phyloP scores from a whole-genome alignment of 2,797 vertebrate species.

The Sebastes diploproa region DNA sequence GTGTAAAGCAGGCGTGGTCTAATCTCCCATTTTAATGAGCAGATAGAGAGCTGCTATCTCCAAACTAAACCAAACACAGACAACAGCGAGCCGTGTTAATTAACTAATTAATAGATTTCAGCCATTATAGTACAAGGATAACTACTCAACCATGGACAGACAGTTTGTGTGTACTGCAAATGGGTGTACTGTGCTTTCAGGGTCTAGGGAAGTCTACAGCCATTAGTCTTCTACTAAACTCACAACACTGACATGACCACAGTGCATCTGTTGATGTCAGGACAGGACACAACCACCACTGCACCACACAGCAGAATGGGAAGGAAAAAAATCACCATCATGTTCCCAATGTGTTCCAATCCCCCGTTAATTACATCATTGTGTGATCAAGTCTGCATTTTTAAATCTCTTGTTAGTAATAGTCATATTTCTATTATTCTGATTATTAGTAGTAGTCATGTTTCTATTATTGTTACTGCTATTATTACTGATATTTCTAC shows the following conservation, averaged over 20 bases:
- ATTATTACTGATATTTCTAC: no score
- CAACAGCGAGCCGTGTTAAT: slow-evolving; percentile 33
- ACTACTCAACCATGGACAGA: background rate
- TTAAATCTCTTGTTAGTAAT: no score
- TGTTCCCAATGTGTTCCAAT: no score
- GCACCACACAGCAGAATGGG: background rate
- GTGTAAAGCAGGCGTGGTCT: slow-evolving; percentile 11
- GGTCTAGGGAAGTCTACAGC: slow-evolving; percentile 5
- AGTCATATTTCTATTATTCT: no score
- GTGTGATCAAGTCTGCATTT: no score
- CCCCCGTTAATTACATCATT: no score
- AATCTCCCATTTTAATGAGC: slow-evolving; percentile 7
- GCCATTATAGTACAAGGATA: background rate
- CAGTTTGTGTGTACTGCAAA: background rate
- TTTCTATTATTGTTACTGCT: no score
- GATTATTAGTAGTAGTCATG: no score
- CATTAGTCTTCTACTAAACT: slow-evolving; percentile 24
- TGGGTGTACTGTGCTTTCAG: slow-evolving; percentile 9
- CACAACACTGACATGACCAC: background rate
- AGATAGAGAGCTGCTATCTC: slow-evolving; percentile 7
- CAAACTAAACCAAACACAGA: slow-evolving; percentile 14
- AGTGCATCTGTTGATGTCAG: background rate
- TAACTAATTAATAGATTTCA: slow-evolving; percentile 35
- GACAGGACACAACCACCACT: background rate
- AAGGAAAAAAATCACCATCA: no score